Evolutionary conservation across 2,888 invertebrate genomes (phyloP), one percentile per base, ranked within the genome.

Genomic region (Stratiomys singularior): DNA sequence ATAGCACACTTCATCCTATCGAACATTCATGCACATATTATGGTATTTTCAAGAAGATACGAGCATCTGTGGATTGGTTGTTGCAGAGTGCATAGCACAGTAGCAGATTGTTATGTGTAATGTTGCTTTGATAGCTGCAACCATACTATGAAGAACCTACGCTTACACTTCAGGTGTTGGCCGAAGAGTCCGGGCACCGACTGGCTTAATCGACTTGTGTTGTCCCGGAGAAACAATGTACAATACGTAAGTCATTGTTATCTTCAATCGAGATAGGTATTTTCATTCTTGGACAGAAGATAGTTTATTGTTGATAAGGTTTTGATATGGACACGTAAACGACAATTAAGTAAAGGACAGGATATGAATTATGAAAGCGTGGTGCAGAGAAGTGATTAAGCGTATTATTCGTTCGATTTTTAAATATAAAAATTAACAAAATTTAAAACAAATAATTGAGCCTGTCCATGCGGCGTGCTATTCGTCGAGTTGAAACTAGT

Each of bases 81-180:
- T 13, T 46, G 47, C 28, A 64, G 25, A 60, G 13, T 30, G 30
- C 7, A 11, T 1, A 3, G 64, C n/a, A 30, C 60, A 21, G 60
- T 13, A 23, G 60, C 23, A 60, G 21, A 60, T 27, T 28, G n/a
- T 46, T 11, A 25, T 13, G 44, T 21, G 47, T 69, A 69, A 69
- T 47, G 46, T 46, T 47, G 47, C 46, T 69, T 69, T 47, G 47
- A 69, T 47, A 47, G 69, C 46, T 25, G 47, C 69, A 69, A 23
- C 25, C 30, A 69, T 30, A 25, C 23, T 47, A 44, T 27, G 28
- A 23, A 46, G 23, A 46, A 15, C 47, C 25, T n/a, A 18, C 69
- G 46, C 46, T 13, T 47, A 46, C 69, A 47, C 69, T 30, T 47
- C 23, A 69, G 21, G 47, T 69, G 69, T 23, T 69, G 13, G 4